These are phyloP conservation scores for Homarus americanus DNA, from an alignment of 1,140 invertebrate genomes.

Conservation along the genomic window DNA sequence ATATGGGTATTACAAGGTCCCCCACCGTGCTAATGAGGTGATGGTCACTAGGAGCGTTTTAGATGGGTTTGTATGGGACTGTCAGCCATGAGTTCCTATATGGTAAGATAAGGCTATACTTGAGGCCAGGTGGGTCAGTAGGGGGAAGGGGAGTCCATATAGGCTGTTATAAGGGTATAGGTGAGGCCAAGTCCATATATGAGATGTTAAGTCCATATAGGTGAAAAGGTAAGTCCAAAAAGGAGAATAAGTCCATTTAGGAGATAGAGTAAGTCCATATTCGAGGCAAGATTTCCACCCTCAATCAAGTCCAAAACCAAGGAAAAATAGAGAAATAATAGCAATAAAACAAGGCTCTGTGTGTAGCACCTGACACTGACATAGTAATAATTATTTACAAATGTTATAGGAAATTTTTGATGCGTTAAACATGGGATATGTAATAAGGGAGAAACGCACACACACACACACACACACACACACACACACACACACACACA, in stretches of 20 bases:
- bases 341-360: no score
- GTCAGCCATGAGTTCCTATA: background rate
- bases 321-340: no score
- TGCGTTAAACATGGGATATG: no score
- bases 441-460: no score
- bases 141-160: background rate
- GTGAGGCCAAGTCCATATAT: background rate
- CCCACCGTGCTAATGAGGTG: constrained; percentile 33
- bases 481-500: constrained; percentile 13
- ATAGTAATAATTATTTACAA: no score
- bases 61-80: background rate
- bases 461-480: background rate
- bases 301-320: no score
- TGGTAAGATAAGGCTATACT: background rate
- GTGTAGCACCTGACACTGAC: no score
- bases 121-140: background rate
- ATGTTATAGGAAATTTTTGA: no score
- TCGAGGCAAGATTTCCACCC: no score
- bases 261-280: no score
- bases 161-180: background rate
- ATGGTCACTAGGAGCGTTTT: background rate
- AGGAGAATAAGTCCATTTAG: no score
- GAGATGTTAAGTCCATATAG: background rate
- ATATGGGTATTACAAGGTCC: constrained; percentile 30
- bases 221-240: background rate